Conservation (phyloP, 2,797 vertebrate genomes). For the Xyrichtys novacula region DNA sequence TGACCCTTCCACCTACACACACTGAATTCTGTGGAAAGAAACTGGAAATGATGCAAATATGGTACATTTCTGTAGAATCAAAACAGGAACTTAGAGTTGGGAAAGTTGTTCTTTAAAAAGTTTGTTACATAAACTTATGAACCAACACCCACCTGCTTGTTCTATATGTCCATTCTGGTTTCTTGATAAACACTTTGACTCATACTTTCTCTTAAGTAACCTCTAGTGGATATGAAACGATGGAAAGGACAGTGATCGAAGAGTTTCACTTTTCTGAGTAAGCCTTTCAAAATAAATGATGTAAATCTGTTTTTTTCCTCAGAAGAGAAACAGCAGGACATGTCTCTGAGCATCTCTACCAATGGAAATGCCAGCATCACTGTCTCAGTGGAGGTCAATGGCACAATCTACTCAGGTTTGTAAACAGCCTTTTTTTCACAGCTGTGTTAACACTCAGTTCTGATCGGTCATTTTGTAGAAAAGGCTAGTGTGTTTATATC, state of each 20-base stretch:
- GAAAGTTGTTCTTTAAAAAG: neutral
- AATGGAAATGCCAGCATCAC: conserved; percentile 93
- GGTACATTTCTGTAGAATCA: no score
- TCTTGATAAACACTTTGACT: no score
- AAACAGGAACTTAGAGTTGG: neutral
- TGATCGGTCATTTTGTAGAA: no score
- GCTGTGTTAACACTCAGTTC: neutral
- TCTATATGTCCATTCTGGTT: neutral
- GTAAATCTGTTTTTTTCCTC: conserved; percentile 22
- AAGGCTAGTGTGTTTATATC: no score
- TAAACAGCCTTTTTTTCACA: neutral
- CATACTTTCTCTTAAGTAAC: no score
- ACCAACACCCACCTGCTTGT: neutral
- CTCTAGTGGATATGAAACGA: no score
- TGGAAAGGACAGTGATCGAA: no score
- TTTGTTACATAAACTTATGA: neutral
- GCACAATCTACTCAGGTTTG: conserved; percentile 94
- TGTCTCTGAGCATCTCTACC: conserved; percentile 91
- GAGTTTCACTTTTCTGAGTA: neutral
- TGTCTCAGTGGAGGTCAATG: conserved; percentile 97
- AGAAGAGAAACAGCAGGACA: conserved; percentile 92
- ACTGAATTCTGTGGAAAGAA: neutral
- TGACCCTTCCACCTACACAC: no score
- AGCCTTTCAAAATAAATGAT: neutral
- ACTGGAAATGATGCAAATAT: neutral